These are phyloP conservation scores for Leptopilina syphax DNA, from an alignment of 2,888 invertebrate species.

Conservation along the genomic window DNA sequence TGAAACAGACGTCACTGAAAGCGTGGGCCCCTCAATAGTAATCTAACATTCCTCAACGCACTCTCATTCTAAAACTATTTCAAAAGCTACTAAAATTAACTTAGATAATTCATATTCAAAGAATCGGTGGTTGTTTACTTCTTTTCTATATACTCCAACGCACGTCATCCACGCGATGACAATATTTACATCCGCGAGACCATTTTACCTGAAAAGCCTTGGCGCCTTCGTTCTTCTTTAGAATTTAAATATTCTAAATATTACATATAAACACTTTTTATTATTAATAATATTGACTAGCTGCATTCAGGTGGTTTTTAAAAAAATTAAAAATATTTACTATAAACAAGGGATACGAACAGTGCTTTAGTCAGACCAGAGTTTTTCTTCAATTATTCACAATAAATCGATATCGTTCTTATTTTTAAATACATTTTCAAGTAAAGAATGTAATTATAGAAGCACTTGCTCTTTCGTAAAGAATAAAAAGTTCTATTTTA, in stretches of 20 bases:
- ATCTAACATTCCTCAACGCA: conserved; percentile 54
- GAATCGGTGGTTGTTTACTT: conserved; percentile 19
- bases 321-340: too few relatives aligned
- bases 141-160: not conserved
- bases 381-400: too few relatives aligned
- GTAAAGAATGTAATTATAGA: too few relatives aligned
- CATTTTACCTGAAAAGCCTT: not conserved
- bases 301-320: too few relatives aligned
- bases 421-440: too few relatives aligned
- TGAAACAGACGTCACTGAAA: conserved; percentile 63
- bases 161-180: conserved; percentile 33
- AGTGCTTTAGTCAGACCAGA: too few relatives aligned
- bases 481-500: not conserved
- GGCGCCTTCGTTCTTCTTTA: not conserved
- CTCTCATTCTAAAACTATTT: conserved; percentile 49
- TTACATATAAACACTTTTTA: not conserved
- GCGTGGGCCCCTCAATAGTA: conserved; percentile 51
- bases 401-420: too few relatives aligned
- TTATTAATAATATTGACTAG: not conserved
- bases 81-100: conserved; percentile 48
- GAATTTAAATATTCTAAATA: not conserved
- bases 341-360: too few relatives aligned
- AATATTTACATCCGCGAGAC: conserved; percentile 42
- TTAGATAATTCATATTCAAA: conserved; percentile 42
- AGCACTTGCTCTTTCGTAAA: too few relatives aligned